Evolutionary conservation across 2,888 invertebrate species (phyloP).

Genomic region (Ennomos quercinarius): DNA sequence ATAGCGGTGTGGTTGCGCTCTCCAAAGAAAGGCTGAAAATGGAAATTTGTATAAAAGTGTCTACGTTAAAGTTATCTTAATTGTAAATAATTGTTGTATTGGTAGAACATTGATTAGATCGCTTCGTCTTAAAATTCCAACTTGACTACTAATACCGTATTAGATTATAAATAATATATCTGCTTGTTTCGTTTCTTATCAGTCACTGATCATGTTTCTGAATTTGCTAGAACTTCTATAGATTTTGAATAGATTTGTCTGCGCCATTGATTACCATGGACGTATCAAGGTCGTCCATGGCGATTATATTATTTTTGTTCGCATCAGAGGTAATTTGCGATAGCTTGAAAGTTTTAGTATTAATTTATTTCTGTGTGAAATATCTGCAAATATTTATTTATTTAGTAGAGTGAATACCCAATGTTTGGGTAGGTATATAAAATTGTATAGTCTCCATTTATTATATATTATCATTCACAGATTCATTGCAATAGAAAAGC

Average conservation of each 20-base stretch:
- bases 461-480: too few species aligned
- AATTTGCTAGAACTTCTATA: not conserved
- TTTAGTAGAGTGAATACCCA: too few species aligned
- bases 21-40: slow-evolving; percentile 63
- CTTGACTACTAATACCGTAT: slow-evolving; percentile 10
- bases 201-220: slow-evolving; percentile 5
- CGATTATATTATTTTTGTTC: too few species aligned
- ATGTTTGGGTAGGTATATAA: too few species aligned
- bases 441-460: too few species aligned
- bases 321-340: too few species aligned
- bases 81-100: slow-evolving; percentile 65
- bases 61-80: slow-evolving; percentile 51
- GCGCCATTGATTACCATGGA: too few species aligned
- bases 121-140: slow-evolving; percentile 53
- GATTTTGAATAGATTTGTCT: slow-evolving; percentile 1
- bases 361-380: too few species aligned
- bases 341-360: too few species aligned
- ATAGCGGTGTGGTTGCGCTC: slow-evolving; percentile 34
- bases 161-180: slow-evolving; percentile 8
- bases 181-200: slow-evolving; percentile 12
- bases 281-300: too few species aligned
- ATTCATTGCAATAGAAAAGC: too few species aligned
- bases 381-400: too few species aligned
- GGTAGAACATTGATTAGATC: slow-evolving; percentile 39
- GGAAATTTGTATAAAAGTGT: slow-evolving; percentile 53